Percentiles rank a stretch among this genome's conserved stretches.
phyloP scores from a whole-genome alignment of 1,140 invertebrate species.

The Gryon sp. region DNA sequence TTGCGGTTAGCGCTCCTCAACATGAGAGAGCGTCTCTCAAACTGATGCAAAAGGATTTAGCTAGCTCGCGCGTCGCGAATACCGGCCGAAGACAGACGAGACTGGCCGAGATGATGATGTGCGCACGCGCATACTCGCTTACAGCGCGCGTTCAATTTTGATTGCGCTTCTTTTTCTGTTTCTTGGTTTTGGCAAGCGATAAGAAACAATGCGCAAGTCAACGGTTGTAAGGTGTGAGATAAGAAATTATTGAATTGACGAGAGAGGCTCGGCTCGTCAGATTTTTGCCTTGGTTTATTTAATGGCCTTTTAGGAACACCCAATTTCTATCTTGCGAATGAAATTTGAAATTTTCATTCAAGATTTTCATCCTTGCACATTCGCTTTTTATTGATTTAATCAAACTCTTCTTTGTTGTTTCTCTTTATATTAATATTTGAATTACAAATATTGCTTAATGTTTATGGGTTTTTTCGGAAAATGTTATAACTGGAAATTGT shows the following conservation, averaged over 20 bases:
- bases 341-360: too few relatives aligned
- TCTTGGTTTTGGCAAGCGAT: not conserved
- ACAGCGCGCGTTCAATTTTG: constrained; percentile 30
- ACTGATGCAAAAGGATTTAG: constrained; percentile 66
- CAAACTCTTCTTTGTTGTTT: too few relatives aligned
- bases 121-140: constrained; percentile 22
- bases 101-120: constrained; percentile 45
- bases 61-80: constrained; percentile 52
- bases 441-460: too few relatives aligned
- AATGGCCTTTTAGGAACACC: too few relatives aligned
- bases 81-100: constrained; percentile 54
- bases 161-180: constrained; percentile 4
- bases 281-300: too few relatives aligned
- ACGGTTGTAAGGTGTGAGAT: constrained; percentile 11
- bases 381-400: too few relatives aligned
- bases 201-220: constrained; percentile 37
- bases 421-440: too few relatives aligned
- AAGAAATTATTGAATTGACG: constrained; percentile 20
- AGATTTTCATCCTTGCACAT: too few relatives aligned
- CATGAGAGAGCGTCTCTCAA: constrained; percentile 67
- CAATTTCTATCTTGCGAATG: too few relatives aligned
- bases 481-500: too few relatives aligned
- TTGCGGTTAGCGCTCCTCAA: constrained; percentile 52
- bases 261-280: too few relatives aligned
- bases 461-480: too few relatives aligned